Evolutionary conservation across 2,797 vertebrate species (phyloP).

Genomic region (Dryobates pubescens): DNA sequence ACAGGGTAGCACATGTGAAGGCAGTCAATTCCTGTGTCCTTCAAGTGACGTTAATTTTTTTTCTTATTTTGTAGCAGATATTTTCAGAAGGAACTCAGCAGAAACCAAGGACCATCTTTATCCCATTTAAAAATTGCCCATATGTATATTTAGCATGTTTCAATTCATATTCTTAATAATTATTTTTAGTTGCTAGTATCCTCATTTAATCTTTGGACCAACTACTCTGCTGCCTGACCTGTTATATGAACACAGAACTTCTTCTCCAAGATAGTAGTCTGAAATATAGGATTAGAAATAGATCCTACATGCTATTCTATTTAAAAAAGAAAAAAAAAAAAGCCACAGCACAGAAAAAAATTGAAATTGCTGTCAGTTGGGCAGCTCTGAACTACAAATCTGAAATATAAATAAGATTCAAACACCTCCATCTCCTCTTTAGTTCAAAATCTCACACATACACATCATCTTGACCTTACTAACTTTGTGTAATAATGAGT

Average conservation of each 20-base stretch:
- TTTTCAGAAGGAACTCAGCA: not conserved
- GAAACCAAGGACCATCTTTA: not conserved
- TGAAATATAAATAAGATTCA: slow-evolving; percentile 46
- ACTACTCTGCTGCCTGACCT: slow-evolving; percentile 1
- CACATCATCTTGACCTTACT: slow-evolving; percentile 22
- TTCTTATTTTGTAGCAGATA: not conserved
- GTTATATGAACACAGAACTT: not conserved
- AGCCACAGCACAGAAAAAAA: not conserved
- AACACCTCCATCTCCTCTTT: slow-evolving; percentile 37
- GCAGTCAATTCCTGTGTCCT: not conserved
- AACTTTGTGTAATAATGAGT: slow-evolving; percentile 30
- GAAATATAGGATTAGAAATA: slow-evolving; percentile 31
- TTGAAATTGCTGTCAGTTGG: not conserved
- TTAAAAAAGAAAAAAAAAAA: not conserved
- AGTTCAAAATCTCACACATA: slow-evolving; percentile 19
- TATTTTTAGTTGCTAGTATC: not conserved
- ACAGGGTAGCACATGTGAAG: not conserved
- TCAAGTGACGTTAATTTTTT: not conserved
- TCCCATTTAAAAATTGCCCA: not conserved
- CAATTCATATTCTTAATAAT: not conserved
- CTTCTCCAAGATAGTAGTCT: not conserved
- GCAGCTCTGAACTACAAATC: slow-evolving; percentile 15
- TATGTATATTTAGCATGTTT: not conserved
- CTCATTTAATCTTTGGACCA: slow-evolving; percentile 25
- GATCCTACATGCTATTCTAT: not conserved